A percentile compares a stretch with the other conserved stretches of the same genome.
Evolutionary conservation across 2,113 vertebrate species (phyloP).

Genomic region (Ammospiza nelsoni): DNA sequence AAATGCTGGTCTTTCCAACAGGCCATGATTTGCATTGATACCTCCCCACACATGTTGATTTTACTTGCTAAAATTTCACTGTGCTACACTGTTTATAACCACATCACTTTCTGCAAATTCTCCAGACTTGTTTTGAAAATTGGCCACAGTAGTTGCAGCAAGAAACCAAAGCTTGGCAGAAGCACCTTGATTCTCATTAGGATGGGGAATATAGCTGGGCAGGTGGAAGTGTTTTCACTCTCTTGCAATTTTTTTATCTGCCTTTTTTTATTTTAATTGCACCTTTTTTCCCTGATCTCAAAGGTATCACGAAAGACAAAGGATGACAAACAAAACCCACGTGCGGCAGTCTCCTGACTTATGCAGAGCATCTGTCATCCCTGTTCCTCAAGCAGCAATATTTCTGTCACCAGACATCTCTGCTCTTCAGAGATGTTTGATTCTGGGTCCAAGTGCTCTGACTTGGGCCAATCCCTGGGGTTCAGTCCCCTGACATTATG

Average conservation of each 20-base stretch:
- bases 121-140: not conserved
- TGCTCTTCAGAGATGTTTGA: not conserved
- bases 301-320: not conserved
- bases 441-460: not conserved
- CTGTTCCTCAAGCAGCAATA: not conserved
- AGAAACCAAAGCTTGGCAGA: not conserved
- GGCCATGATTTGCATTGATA: rapidly evolving
- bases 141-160: not conserved
- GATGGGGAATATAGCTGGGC: not conserved
- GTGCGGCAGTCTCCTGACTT: not conserved
- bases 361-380: not conserved
- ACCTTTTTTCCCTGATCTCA: not conserved
- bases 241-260: not conserved
- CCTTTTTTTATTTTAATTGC: not conserved
- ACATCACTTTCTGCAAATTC: not conserved
- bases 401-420: not conserved
- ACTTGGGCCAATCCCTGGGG: not conserved
- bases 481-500: not conserved
- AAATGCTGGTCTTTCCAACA: not conserved
- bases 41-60: not conserved
- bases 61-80: not conserved
- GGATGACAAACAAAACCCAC: not conserved
- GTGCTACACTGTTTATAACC: not conserved
- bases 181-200: not conserved
- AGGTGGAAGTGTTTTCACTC: not conserved